phyloP scores from a whole-genome alignment of 2,797 vertebrate species.

The Propithecus deckenii region DNA sequence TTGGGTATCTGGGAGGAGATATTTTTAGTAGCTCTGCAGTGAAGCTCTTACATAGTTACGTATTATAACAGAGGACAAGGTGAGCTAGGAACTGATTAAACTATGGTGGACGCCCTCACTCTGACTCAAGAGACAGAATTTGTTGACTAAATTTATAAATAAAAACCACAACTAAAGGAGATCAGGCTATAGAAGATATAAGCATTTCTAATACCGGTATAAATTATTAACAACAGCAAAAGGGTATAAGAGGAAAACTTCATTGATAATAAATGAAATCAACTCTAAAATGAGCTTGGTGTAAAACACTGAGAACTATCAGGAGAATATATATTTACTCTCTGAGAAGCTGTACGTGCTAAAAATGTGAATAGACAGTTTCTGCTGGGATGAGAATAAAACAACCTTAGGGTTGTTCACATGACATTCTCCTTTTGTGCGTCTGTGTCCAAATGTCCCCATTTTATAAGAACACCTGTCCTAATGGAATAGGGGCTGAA shows the following conservation, averaged over 20 bases:
- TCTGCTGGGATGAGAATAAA: background rate
- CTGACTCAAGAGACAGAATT: background rate
- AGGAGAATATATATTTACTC: background rate
- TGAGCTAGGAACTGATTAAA: background rate
- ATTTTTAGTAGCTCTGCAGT: background rate
- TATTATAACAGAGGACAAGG: background rate
- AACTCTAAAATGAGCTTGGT: background rate
- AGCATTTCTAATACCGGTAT: background rate
- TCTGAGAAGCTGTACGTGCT: background rate
- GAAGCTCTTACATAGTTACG: background rate
- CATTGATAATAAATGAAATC: background rate
- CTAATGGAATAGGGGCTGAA: background rate
- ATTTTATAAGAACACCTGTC: too few species aligned
- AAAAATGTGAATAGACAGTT: background rate
- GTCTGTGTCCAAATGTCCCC: background rate
- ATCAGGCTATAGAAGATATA: background rate
- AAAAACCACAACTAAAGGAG: background rate
- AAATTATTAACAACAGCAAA: constrained; percentile 16
- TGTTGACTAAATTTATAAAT: background rate
- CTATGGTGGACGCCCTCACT: background rate
- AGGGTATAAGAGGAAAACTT: background rate
- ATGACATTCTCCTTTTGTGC: background rate
- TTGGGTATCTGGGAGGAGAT: background rate
- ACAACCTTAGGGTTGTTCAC: background rate
- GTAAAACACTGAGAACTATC: background rate